Evolutionary conservation across 2,888 invertebrate genomes (phyloP), one percentile per base, ranked within the genome.

Genomic region (Drosophila cognata): DNA sequence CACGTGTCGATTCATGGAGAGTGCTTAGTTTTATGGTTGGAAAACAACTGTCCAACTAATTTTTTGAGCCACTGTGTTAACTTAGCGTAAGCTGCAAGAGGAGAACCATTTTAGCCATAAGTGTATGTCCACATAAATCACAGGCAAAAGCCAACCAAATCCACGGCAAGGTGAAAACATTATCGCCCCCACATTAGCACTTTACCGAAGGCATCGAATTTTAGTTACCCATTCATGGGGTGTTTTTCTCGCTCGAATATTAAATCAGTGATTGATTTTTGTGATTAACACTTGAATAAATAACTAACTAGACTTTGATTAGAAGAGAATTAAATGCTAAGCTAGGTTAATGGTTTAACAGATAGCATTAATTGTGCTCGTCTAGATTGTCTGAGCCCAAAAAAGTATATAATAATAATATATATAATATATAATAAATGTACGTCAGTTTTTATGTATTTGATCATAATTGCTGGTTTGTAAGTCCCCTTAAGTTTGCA

Each of bases 31-130:
- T 51, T 31, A 53, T 60, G 21, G 36, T 35, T 31, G 13, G 35
- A 2, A 38, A 18, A 68, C 21, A 35, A 50, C 46, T 41, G 46
- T 35, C 55, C 43, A 56, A 79, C 59, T 75, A 56, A 69, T 60
- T 58, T 60, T 72, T 21, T 68, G 60, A 66, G 60, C 71, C 58
- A 59, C 50, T 66, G 63, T 48, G 62, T 41, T 55, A 63, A 41
- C 58, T 77, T 53, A 53, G 66, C 53, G 69, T 66, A 58, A 61
- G 75, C 88, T 88, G 88, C 31, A 87, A 85, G 51, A 84, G 57
- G 41, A 84, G 58, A 84, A 72, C 74, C 29, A 55, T 67, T 58
- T 87, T 80, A 87, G 73, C 80, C 53, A 48, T n/a, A 16, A n/a
- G 11, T 38, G 1, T 59, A 29, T 62, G 41, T 46, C 41, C 29